A percentile compares a stretch with the other conserved stretches of the same genome.
phyloP scores from a whole-genome alignment of 2,888 invertebrate genomes.

The Ennomos fuscantarius region DNA sequence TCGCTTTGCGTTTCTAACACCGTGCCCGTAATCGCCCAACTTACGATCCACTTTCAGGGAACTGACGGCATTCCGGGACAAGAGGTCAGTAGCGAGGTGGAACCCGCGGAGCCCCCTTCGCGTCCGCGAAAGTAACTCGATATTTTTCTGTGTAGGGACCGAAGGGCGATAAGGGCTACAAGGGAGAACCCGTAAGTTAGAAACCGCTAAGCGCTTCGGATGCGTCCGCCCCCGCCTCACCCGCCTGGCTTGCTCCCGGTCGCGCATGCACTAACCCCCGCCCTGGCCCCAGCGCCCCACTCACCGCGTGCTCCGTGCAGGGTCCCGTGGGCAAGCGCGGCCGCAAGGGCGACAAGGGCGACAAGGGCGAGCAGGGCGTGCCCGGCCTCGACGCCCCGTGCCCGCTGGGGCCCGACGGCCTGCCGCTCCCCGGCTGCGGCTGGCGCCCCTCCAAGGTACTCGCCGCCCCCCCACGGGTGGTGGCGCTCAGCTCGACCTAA shows the following conservation, averaged over 20 bases:
- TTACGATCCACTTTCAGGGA: slow-evolving; percentile 87
- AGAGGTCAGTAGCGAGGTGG: slow-evolving; percentile 87
- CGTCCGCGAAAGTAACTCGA: background rate
- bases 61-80: slow-evolving; percentile 97
- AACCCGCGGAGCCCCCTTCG: background rate
- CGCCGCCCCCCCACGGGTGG: background rate
- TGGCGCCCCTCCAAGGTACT: slow-evolving; percentile 95
- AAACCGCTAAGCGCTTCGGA: slow-evolving; percentile 19
- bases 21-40: slow-evolving; percentile 14
- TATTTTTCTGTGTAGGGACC: slow-evolving; percentile 88
- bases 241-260: slow-evolving; percentile 34
- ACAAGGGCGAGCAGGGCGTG: slow-evolving; percentile 98
- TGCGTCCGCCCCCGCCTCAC: slow-evolving; percentile 18
- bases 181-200: slow-evolving; percentile 92
- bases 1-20: background rate
- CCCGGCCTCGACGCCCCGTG: slow-evolving; percentile 99
- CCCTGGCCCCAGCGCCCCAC: slow-evolving; percentile 9
- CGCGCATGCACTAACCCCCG: slow-evolving; percentile 41
- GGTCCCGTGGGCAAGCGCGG: slow-evolving; percentile 96
- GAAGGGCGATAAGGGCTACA: slow-evolving; percentile 95
- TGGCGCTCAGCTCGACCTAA: too few relatives aligned
- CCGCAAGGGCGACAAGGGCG: slow-evolving; percentile 95
- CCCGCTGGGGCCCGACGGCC: slow-evolving; percentile 97
- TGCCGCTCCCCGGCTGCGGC: slow-evolving; percentile 98
- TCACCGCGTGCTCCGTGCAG: slow-evolving; percentile 71